Evolutionary conservation across 2,113 vertebrate genomes (phyloP), one percentile per base, ranked within the genome.

Genomic region (Proterorhinus semilunaris): DNA sequence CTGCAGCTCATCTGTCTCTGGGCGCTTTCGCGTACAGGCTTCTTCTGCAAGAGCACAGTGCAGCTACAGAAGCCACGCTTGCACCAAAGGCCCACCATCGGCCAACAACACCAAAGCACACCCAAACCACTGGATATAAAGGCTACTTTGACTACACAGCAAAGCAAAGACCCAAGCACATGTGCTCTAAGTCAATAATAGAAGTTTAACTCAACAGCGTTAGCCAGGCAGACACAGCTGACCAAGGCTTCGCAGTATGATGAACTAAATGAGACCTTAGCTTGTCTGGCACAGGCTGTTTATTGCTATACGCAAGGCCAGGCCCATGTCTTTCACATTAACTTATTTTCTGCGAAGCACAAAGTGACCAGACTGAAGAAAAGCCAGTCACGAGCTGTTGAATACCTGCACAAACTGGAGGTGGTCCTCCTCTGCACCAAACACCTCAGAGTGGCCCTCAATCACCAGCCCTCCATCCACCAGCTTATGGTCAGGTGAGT

Each of bases 351-450:
- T 72, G 77, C 74, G 69, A 73, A 73, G 67, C 69, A 66, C 55
- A 72, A 59, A 50, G 62, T 69, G 65, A 49, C 64, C 59, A 36
- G 51, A 46, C 15, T 62, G 47, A 67, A 62, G 53, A 45, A 59
- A 81, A 69, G 82, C 75, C 81, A 79, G 82, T 86, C 80, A 87
- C 87, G 83, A 84, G 84, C 82, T 85, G 79, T 42, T 82, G 92
- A 94, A 93, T 99, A 99, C 98, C 98, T 99, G 97, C 91, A 99
- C 96, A 96, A 99, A 98, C 94, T 99, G 97, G 94, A 96, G 93
- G 95, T 97, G 95, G 95, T 99, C 98, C 94, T 98, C 96, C 91
- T 98, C 96, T 93, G 93, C 95, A 94, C 94, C 93, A 96, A 97
- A 99, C 94, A 98, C 93, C 94, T 98, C 97, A 95, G 92, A 93